A percentile compares a stretch with the other conserved stretches of the same genome.
phyloP scores from a whole-genome alignment of 2,888 invertebrate genomes.

The Caenorhabditis sinica region DNA sequence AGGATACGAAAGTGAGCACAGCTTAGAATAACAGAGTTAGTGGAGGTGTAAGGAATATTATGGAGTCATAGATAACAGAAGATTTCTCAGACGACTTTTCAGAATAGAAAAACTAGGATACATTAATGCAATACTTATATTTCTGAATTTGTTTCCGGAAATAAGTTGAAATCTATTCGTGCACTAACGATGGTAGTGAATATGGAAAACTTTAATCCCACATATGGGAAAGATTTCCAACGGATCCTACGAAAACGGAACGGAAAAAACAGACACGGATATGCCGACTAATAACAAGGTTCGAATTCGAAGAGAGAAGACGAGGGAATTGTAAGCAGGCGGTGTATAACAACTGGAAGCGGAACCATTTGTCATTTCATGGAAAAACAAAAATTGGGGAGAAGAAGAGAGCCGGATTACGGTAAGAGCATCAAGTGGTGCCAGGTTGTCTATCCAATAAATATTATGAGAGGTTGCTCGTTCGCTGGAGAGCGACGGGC shows the following conservation, averaged over 20 bases:
- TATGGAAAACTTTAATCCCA: neutral
- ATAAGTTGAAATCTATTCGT: too few species aligned
- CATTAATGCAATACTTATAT: too few species aligned
- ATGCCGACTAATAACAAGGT: slow-evolving; percentile 56
- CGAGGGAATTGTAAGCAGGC: slow-evolving; percentile 14
- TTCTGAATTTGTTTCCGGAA: too few species aligned
- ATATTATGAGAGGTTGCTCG: too few species aligned
- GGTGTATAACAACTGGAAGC: slow-evolving; percentile 17
- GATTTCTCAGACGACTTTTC: too few species aligned
- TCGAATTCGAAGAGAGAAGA: neutral
- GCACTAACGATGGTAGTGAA: too few species aligned
- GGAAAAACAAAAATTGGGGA: neutral
- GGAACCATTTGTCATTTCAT: neutral
- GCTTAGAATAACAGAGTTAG: neutral
- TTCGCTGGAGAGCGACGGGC: too few species aligned
- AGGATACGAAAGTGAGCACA: neutral
- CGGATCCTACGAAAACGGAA: neutral
- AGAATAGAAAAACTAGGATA: too few species aligned
- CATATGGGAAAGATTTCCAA: neutral
- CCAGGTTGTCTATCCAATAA: too few species aligned
- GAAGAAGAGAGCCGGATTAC: neutral
- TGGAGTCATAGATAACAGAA: too few species aligned
- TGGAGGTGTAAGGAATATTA: neutral
- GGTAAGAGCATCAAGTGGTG: slow-evolving; percentile 2
- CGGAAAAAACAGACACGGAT: slow-evolving; percentile 10